phyloP scores from a whole-genome alignment of 2,797 vertebrate species.

The Ceyx erithaca region DNA sequence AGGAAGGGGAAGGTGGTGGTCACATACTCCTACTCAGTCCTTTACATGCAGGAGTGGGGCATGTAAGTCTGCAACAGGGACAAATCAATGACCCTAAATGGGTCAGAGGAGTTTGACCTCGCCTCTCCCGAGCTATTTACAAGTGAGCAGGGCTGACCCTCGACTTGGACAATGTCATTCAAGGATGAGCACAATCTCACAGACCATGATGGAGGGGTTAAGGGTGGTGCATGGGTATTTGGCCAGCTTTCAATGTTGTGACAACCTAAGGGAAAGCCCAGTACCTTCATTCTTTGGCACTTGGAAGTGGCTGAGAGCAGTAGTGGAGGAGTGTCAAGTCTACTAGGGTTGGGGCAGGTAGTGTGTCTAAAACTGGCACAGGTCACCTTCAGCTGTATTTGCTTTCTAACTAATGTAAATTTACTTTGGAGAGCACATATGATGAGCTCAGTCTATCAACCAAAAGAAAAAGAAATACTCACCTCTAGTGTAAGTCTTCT shows the following conservation, averaged over 20 bases:
- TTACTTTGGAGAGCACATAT: slow-evolving; percentile 36
- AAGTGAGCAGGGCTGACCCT: not conserved
- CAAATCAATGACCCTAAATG: not conserved
- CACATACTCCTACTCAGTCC: not conserved
- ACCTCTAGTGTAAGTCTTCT: slow-evolving; percentile 45
- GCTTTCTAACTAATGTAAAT: slow-evolving; percentile 45
- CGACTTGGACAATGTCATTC: not conserved
- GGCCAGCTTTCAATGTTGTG: not conserved
- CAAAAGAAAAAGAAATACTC: slow-evolving; percentile 55
- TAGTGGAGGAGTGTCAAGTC: not conserved
- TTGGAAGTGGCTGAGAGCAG: slow-evolving; percentile 12
- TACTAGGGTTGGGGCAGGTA: slow-evolving; percentile 26
- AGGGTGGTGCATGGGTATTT: not conserved
- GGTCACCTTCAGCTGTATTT: slow-evolving; percentile 47
- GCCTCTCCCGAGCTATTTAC: not conserved
- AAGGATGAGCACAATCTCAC: not conserved
- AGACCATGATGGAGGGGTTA: not conserved
- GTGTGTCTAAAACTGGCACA: not conserved
- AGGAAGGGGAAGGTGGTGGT: not conserved
- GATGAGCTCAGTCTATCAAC: slow-evolving; percentile 28
- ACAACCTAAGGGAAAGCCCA: not conserved
- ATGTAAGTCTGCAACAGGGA: not conserved
- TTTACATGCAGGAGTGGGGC: not conserved
- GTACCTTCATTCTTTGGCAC: slow-evolving; percentile 14
- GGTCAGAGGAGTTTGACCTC: not conserved